Base-by-base conservation (phyloP, 2,888 invertebrate species). In the Dicroscelio sp. region DNA sequence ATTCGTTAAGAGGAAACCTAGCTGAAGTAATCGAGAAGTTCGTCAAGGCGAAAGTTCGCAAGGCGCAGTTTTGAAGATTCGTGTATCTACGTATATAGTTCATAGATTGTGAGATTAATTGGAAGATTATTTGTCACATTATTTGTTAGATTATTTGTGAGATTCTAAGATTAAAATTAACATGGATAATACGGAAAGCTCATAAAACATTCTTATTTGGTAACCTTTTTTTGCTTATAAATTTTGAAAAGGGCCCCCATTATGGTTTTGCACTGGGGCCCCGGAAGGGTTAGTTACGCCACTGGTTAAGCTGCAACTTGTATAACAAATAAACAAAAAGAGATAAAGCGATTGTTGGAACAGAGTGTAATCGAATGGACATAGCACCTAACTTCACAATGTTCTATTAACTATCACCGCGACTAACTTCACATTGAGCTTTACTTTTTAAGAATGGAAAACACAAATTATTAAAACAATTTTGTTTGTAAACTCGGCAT, bases 11-110 rank as follows among this genome's bases (percentile, higher is more conserved):
- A 69, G 67, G 88, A 63, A 85, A 91, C 35, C 83, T 91, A 27
- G 84, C 38, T 65, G 82, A 88, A 73, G 23, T 92, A n/a, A 90
- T 92, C n/a, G 76, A 91, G 25, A 33, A 27, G 38, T 91, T 88
- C 79, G 90, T 86, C 17, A 83, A 86, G 75, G 76, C 73, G 69
- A 91, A 91, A 90, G 88, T 88, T 38, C 83, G 86, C 17, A 52
- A 23, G 52, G 52, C 20, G 14, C 20, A n/a, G 20, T 52, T 52
- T 52, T 52, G 52, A 52, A 48, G 10, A 12, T 8, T 25, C 71
- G 60, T 30, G 65, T 78, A 17, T 23, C 38, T 65, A 65, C 33
- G 14, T 38, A 38, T 38, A 12, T 12, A 38, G 43, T 38, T 38
- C 8, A 38, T 38, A 38, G 43, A 38, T 38, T 38, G 43, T 38